Base-by-base conservation (phyloP, 2,797 vertebrate species). In the Crax fasciolata region DNA sequence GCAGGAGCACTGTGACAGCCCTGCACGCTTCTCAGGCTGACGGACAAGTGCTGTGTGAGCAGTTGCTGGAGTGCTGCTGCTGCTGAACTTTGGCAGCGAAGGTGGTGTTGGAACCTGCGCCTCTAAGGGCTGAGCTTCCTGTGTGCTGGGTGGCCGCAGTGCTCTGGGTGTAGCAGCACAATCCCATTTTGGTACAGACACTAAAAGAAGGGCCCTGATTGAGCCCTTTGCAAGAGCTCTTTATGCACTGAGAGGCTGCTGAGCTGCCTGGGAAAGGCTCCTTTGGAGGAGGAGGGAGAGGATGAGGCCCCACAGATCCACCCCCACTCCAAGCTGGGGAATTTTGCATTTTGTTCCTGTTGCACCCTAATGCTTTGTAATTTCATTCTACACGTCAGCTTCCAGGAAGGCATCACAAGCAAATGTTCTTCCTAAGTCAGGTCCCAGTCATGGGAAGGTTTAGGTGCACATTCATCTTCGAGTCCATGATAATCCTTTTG, bases 41-140 rank as follows among this genome's bases (percentile, higher is more conserved):
- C 1, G 1, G 2, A 16, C 52, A 82, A 41, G 66, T 48, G 28
- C 9, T 44, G 24, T 11, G 3, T 11, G 6, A 68, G 28, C 1
- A 38, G 30, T 49, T 74, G 25, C 52, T 59, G 49, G 0, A 43
- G 58, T 1, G 38, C 52, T 90, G 63, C 51, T 75, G 51, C 58
- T 8, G 1, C 9, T 48, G 32, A 32, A 2, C 49, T 80, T 32
- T 65, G 82, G 54, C 72, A 63, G 0, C 1, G 59, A 52, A 79
- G 44, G 7, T 11, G 55, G 10, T 59, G 27, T 1, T 86, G 80
- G 55, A 88, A 10, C 7, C 1, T 7, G 30, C 46, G 43, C 32
- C 41, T 28, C 44, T 44, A 44, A 38, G 48, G 24, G 30, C 59
- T 68, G 44, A 84, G 15, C 23, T 72, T 84, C 44, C 57, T 16